Base-by-base conservation (phyloP, 2,888 invertebrate genomes). In the Lypha dubia region DNA sequence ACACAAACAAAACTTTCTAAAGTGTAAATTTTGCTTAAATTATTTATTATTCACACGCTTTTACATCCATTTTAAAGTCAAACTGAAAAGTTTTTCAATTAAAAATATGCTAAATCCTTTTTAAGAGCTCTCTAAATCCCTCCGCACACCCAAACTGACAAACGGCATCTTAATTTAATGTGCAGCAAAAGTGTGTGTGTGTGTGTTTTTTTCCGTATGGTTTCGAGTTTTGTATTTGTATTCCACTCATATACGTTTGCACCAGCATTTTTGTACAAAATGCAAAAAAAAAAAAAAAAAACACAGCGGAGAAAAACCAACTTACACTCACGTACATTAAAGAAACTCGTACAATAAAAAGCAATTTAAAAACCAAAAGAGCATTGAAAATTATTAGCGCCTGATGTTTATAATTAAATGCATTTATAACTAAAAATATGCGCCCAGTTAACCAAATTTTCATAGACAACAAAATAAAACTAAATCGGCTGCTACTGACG, bases 361-460 rank as follows among this genome's bases (percentile, higher is more conserved):
- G 51, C 49, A 67, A 73, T 77, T 70, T 65, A 53, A 24, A 71
- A 73, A 41, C 71, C 83, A 73, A 79, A 79, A 79, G 70, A 71
- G 63, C 79, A 79, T 63, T 79, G 53, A 71, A 79, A 70, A 79
- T 70, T 71, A 79, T 79, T 62, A 79, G 62, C 53, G 71, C 63
- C 62, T 67, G 77, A 62, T 71, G 79, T 53, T 71, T 77, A 67
- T 83, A 83, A 83, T 83, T 83, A 79, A 82, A 83, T 79, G 77
- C 79, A 83, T 65, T 83, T 83, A 58, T 41, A 65, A 24, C 46
- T 11, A 67, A 70, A 68, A 41, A 38, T 58, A 35, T 20, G 32
- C n/a, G 32, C 28, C 56, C 32, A 56, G 56, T 56, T 56, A 17
- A 1, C 56, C 28, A 56, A 32, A 49, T 15, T 49, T 17, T 49